These are phyloP conservation scores for Anodontia alba DNA, from an alignment of 2,888 invertebrate species.

Conservation along the genomic window DNA sequence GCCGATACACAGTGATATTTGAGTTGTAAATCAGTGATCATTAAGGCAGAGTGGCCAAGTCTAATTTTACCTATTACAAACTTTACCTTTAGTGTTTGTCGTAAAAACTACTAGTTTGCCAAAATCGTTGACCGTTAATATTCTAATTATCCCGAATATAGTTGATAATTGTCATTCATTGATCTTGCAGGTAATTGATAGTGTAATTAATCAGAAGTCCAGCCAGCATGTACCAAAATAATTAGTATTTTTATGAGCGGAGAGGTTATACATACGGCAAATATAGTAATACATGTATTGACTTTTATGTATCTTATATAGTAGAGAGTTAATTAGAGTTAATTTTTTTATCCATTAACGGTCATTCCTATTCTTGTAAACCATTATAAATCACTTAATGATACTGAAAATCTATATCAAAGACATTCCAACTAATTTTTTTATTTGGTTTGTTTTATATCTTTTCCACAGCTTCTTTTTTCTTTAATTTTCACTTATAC, in stretches of 20 bases:
- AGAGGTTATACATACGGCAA: background rate
- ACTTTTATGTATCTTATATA: background rate
- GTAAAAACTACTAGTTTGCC: background rate
- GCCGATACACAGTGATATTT: constrained; percentile 2
- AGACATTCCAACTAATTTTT: too few species aligned
- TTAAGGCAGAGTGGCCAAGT: background rate
- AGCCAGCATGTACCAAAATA: background rate
- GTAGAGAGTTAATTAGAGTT: background rate
- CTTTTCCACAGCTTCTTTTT: too few species aligned
- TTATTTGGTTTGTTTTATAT: too few species aligned
- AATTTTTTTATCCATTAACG: background rate
- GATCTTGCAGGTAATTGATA: background rate
- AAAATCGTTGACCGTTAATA: background rate
- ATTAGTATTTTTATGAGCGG: background rate
- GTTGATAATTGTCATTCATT: constrained; percentile 12
- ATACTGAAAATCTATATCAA: background rate
- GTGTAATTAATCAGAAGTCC: constrained; percentile 4
- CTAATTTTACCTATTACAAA: background rate
- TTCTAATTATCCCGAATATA: constrained; percentile 10
- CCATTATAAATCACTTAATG: background rate
- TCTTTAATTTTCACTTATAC: too few species aligned
- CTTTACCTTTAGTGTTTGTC: background rate
- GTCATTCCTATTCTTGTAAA: background rate
- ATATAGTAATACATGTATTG: background rate
- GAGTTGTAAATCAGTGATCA: background rate